phyloP scores from a whole-genome alignment of 2,888 invertebrate species.

The Lasioglossum figueresi region DNA sequence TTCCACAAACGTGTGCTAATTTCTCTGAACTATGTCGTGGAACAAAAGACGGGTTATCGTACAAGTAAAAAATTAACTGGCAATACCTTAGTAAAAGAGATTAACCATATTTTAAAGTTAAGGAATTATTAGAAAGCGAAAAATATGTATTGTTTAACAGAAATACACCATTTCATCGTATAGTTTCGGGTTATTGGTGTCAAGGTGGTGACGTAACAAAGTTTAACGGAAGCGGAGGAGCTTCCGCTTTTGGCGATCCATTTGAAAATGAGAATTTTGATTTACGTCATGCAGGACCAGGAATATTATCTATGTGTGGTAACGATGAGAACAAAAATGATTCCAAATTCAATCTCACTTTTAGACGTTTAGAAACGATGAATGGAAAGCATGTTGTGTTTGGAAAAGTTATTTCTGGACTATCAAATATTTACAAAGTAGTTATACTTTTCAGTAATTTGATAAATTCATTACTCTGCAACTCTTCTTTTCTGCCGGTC shows the following conservation, averaged over 20 bases:
- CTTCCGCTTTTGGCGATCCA: slow-evolving; percentile 83
- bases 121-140: neutral
- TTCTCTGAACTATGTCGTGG: slow-evolving; percentile 81
- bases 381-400: slow-evolving; percentile 86
- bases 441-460: neutral
- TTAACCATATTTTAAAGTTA: neutral
- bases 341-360: slow-evolving; percentile 87
- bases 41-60: slow-evolving; percentile 77
- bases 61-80: slow-evolving; percentile 84
- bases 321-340: slow-evolving; percentile 83
- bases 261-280: slow-evolving; percentile 84
- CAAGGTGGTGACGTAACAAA: slow-evolving; percentile 86
- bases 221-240: slow-evolving; percentile 86
- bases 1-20: slow-evolving; percentile 81
- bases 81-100: neutral
- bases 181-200: slow-evolving; percentile 86
- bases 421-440: slow-evolving; percentile 76
- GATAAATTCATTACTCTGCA: neutral
- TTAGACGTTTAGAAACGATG: slow-evolving; percentile 85
- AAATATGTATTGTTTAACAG: slow-evolving; percentile 56
- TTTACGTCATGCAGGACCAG: slow-evolving; percentile 85
- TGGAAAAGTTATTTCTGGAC: slow-evolving; percentile 84
- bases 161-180: slow-evolving; percentile 85
- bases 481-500: neutral
- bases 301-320: slow-evolving; percentile 85